phyloP scores from a whole-genome alignment of 2,888 invertebrate species.

The Lithophane ornitopus region DNA sequence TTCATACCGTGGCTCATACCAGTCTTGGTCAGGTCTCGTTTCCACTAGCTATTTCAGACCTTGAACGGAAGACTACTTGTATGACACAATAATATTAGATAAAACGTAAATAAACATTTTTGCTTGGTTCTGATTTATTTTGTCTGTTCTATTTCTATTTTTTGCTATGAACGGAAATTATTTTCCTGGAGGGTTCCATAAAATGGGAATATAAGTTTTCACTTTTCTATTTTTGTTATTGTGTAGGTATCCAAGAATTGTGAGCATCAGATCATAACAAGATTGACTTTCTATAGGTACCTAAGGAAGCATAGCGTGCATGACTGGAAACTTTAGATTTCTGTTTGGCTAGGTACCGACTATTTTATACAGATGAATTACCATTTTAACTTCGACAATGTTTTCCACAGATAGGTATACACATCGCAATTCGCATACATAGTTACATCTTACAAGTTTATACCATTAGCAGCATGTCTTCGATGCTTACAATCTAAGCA shows the following conservation, averaged over 20 bases:
- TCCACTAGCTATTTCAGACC: background rate
- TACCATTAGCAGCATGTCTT: slow-evolving; percentile 36
- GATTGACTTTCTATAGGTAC: background rate
- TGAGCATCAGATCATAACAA: slow-evolving; percentile 2
- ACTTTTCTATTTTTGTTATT: slow-evolving; percentile 23
- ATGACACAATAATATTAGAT: background rate
- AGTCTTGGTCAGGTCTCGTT: slow-evolving; percentile 54
- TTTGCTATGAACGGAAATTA: background rate
- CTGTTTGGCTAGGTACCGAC: background rate
- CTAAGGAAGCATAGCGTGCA: background rate
- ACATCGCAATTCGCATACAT: background rate
- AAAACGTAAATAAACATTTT: background rate
- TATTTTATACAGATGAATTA: slow-evolving; percentile 9
- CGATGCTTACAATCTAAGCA: background rate
- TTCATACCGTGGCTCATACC: slow-evolving; percentile 66
- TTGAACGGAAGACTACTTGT: background rate
- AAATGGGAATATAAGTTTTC: background rate
- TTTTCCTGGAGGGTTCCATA: slow-evolving; percentile 4
- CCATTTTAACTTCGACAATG: background rate
- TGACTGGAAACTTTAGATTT: background rate
- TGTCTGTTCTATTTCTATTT: slow-evolving; percentile 18
- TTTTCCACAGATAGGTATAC: background rate
- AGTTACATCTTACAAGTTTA: slow-evolving; percentile 28
- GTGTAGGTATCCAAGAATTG: too few species aligned
- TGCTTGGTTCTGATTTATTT: background rate